Evolutionary conservation across 2,888 invertebrate genomes (phyloP).

Genomic region (Orchestes rusci): DNA sequence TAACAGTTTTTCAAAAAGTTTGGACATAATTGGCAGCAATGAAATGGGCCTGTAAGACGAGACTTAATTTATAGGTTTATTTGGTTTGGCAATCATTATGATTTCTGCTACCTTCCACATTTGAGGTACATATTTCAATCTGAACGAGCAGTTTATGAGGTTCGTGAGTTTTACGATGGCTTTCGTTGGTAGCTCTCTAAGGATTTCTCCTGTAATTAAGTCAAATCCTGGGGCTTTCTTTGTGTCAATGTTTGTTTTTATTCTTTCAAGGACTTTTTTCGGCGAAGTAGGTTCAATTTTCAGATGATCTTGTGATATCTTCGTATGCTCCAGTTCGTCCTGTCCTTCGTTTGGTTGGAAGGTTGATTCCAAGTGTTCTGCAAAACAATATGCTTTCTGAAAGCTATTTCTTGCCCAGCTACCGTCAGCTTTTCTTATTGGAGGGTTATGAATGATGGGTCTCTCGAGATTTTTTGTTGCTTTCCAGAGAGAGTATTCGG

Average conservation of each 20-base stretch:
- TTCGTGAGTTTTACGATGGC: conserved; percentile 4
- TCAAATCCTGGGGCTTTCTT: conserved; percentile 14
- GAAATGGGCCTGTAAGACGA: not conserved
- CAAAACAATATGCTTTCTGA: not conserved
- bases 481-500: conserved; percentile 5
- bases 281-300: conserved; percentile 1
- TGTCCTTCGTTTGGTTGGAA: conserved; percentile 4
- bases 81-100: conserved; percentile 4
- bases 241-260: conserved; percentile 6
- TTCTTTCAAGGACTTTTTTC: conserved; percentile 4
- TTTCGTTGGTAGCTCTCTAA: conserved; percentile 9
- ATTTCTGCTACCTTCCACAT: conserved; percentile 1
- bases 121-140: conserved; percentile 6
- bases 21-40: conserved; percentile 1
- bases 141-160: conserved; percentile 10
- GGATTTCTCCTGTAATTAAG: conserved; percentile 8
- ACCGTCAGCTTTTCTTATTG: conserved; percentile 1
- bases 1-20: conserved; percentile 3
- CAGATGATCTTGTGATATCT: not conserved
- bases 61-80: not conserved
- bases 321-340: not conserved
- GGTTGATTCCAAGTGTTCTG: not conserved
- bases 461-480: not conserved
- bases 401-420: not conserved
- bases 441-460: not conserved